phyloP scores from a whole-genome alignment of 2,113 vertebrate species.

The Tragelaphus imberbis region DNA sequence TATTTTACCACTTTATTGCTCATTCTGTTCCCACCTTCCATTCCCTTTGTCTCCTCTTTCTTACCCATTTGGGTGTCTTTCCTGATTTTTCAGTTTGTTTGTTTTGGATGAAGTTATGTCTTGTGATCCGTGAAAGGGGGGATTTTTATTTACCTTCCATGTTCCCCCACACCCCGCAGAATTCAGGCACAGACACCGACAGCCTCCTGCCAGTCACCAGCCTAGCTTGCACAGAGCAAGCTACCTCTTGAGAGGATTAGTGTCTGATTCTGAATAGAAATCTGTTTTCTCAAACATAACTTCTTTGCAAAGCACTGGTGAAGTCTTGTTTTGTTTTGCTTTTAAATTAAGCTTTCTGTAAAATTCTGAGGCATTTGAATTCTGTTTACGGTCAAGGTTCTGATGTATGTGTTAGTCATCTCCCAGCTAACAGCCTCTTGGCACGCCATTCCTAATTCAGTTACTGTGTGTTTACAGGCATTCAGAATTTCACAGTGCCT shows the following conservation, averaged over 20 bases:
- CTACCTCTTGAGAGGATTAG: background rate
- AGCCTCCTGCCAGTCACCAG: background rate
- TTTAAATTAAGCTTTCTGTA: conserved; percentile 13
- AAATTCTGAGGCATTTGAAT: background rate
- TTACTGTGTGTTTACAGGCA: conserved; percentile 3
- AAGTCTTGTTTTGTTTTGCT: conserved; percentile 1
- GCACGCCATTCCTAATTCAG: background rate
- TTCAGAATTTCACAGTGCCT: conserved; percentile 7
- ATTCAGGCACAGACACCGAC: background rate
- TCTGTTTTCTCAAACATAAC: background rate
- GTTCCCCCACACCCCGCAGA: background rate
- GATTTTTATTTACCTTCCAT: background rate
- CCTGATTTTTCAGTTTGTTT: background rate
- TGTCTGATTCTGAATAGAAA: background rate
- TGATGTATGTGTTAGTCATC: background rate
- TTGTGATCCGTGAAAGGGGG: background rate
- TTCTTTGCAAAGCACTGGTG: background rate
- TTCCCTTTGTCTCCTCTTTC: background rate
- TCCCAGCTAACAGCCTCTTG: background rate
- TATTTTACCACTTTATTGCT: background rate
- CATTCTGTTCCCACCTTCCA: background rate
- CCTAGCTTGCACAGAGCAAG: background rate
- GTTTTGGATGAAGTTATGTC: background rate
- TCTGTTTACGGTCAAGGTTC: background rate
- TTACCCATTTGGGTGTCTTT: background rate